Percentiles rank a stretch among this genome's conserved stretches.
phyloP scores from a whole-genome alignment of 2,113 vertebrate species.

The Gyps fulvus region DNA sequence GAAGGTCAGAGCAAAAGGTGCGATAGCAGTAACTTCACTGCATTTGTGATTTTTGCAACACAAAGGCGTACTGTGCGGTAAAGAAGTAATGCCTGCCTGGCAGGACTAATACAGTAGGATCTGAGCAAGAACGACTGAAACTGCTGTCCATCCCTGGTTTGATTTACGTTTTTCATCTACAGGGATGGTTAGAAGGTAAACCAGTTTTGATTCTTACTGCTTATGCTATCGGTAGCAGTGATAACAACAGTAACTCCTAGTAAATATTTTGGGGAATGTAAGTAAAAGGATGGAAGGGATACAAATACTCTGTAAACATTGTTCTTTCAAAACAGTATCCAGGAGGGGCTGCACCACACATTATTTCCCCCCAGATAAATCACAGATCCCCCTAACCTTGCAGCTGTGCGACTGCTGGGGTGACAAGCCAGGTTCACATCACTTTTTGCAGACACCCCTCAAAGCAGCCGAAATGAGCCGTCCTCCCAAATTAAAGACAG shows the following conservation, averaged over 20 bases:
- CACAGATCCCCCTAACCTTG: neutral
- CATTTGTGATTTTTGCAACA: neutral
- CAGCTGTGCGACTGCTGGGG: neutral
- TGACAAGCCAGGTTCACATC: accelerated
- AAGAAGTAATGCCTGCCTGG: neutral
- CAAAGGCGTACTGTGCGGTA: neutral
- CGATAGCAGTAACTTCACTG: neutral
- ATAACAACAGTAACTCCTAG: neutral
- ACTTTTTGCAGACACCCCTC: neutral
- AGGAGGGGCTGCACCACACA: no score
- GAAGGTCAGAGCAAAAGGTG: neutral
- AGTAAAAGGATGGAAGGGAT: neutral
- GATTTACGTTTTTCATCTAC: neutral
- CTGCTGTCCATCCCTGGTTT: neutral
- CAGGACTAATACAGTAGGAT: neutral
- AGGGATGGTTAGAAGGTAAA: neutral
- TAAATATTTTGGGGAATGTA: neutral
- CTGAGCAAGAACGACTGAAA: neutral
- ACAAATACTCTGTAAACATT: neutral
- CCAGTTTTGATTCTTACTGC: neutral
- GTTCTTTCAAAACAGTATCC: neutral
- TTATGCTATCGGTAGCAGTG: neutral
- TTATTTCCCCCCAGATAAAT: neutral
- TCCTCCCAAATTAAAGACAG: neutral
- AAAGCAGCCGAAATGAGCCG: accelerated